Base-by-base conservation (phyloP, 2,113 vertebrate genomes). In the Pholis gunnellus region DNA sequence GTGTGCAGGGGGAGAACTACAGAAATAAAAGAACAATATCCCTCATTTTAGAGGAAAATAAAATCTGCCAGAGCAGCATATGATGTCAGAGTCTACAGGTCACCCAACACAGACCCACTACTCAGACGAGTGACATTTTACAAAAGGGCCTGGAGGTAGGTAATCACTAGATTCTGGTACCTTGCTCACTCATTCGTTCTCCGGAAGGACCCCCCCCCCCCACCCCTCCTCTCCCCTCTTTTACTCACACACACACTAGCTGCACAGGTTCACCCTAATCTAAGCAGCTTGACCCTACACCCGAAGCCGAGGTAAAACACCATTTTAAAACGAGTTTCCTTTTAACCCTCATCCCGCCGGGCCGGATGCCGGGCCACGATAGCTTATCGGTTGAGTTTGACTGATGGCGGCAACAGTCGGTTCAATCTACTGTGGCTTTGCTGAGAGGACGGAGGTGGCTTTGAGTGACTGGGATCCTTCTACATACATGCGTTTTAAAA, bases 61-160 rank as follows among this genome's bases (percentile, higher is more conserved):
- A 13, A 67, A 56, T 5, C 44, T 63, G 31, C 25, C 50, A 48
- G 59, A 68, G 27, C 72, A 78, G 68, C 54, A 9, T 6, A 57
- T 88, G 88, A 86, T 84, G 83, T 89, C 87, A 22, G 54, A 46
- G 82, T 64, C 87, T 72, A 38, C 64, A 75, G 82, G 83, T 77
- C 79, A 78, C 6, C 63, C 72, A 44, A 18, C 50, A 50, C 8
- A 13, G 64, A 77, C 29, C 73, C 18, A 57, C 80, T 86, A 83
- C 69, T 91, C 80, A 73, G 18, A 67, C 44, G 29, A 68, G 34
- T 89, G 88, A 85, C 88, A 86, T 89, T 90, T 90, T 79, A 86
- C 80, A 88, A 17, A 82, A 36, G 54, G 0, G 77, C 87, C 81
- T 74, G 70, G 79, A 79, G 88, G 64, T 13, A 69, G 44, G 79